These are phyloP conservation scores for Linnaemya vulpina DNA, from an alignment of 2,888 invertebrate species.

Conservation along the genomic window DNA sequence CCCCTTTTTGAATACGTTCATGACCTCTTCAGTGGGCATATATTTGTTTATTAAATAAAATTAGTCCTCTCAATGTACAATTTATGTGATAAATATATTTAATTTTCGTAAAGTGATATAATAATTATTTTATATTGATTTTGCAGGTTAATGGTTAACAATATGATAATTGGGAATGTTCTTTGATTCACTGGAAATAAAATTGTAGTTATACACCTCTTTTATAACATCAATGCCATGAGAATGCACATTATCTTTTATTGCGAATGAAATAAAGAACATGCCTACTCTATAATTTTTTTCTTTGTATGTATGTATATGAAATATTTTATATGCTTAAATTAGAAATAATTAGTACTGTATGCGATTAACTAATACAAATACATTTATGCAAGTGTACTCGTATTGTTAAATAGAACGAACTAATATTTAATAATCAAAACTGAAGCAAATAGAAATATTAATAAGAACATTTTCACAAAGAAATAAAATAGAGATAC, in stretches of 20 bases:
- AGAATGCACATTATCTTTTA: too few species aligned
- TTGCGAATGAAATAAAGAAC: too few species aligned
- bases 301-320: slow-evolving; percentile 6
- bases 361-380: slow-evolving; percentile 54
- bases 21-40: slow-evolving; percentile 8
- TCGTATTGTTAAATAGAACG: slow-evolving; percentile 3
- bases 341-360: slow-evolving; percentile 67
- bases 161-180: slow-evolving; percentile 11
- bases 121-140: slow-evolving; percentile 20
- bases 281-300: not conserved
- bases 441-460: slow-evolving; percentile 56
- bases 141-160: slow-evolving; percentile 34
- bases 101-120: slow-evolving; percentile 54
- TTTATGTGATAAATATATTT: slow-evolving; percentile 65
- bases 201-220: too few species aligned
- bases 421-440: slow-evolving; percentile 36
- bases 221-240: too few species aligned
- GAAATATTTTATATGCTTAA: slow-evolving; percentile 21
- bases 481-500: slow-evolving; percentile 13
- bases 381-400: slow-evolving; percentile 44
- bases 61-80: slow-evolving; percentile 56
- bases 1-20: slow-evolving; percentile 11
- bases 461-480: slow-evolving; percentile 11
- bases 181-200: too few species aligned
- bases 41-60: slow-evolving; percentile 38